Evolutionary conservation across 2,888 invertebrate genomes (phyloP).

Genomic region (Portevinia maculata): DNA sequence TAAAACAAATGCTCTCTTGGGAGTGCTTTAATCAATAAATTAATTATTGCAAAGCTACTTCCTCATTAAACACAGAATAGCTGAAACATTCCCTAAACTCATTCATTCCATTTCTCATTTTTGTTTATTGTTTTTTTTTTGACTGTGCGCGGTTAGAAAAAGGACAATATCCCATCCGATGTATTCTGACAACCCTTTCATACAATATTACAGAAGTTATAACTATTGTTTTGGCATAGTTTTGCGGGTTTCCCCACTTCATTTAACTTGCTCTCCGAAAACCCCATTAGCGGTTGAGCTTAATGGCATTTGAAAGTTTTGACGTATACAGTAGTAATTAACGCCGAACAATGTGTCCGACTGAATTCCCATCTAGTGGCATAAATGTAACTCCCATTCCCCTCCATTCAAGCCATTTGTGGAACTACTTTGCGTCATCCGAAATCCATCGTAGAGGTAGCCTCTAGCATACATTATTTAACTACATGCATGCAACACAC

Average conservation of each 20-base stretch:
- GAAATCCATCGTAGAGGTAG: conserved; percentile 13
- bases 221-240: conserved; percentile 67
- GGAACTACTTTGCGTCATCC: conserved; percentile 33
- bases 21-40: conserved; percentile 49
- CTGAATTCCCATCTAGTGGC: conserved; percentile 42
- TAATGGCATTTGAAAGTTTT: conserved; percentile 73
- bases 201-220: conserved; percentile 50
- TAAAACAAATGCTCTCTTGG: conserved; percentile 32
- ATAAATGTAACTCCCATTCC: conserved; percentile 35
- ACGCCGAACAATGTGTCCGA: conserved; percentile 68
- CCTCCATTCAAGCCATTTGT: background rate
- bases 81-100: conserved; percentile 31
- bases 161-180: conserved; percentile 36
- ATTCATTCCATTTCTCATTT: conserved; percentile 6
- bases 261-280: conserved; percentile 31
- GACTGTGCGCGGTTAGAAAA: conserved; percentile 35
- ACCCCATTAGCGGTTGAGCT: conserved; percentile 68
- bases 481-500: background rate
- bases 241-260: conserved; percentile 49
- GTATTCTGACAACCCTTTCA: conserved; percentile 35
- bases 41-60: conserved; percentile 61
- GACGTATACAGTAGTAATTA: conserved; percentile 71
- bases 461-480: no score
- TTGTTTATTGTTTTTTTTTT: conserved; percentile 1
- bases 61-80: conserved; percentile 31